Percentiles rank a stretch among this genome's conserved stretches.
phyloP scores from a whole-genome alignment of 2,113 vertebrate genomes.

The Carassius auratus region DNA sequence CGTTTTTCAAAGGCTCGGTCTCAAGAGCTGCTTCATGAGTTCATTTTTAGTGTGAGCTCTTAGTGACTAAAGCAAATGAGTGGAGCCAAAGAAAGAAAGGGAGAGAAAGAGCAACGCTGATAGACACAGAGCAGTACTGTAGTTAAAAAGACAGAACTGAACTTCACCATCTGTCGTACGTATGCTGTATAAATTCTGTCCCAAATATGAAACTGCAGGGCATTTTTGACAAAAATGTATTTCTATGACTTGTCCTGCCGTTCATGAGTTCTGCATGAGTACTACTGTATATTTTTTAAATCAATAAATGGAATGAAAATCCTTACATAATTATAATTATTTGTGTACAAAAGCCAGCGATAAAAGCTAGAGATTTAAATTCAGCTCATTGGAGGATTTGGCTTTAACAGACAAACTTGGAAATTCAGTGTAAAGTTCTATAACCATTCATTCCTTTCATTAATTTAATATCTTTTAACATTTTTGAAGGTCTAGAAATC shows the following conservation, averaged over 20 bases:
- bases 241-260: background rate
- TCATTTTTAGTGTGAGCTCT: background rate
- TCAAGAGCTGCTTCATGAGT: slow-evolving; percentile 6
- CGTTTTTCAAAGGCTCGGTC: background rate
- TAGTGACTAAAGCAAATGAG: background rate
- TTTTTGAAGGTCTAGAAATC: too few species aligned
- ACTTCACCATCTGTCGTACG: background rate
- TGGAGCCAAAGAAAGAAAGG: background rate
- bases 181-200: background rate
- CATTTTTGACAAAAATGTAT: background rate
- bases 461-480: too few species aligned
- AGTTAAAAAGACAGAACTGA: background rate
- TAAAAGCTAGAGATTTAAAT: too few species aligned
- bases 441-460: too few species aligned
- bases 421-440: too few species aligned
- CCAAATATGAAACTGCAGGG: background rate
- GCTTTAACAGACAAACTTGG: too few species aligned
- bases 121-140: background rate
- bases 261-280: background rate
- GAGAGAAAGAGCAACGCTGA: background rate
- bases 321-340: too few species aligned
- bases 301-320: background rate
- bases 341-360: too few species aligned
- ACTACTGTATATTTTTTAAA: background rate
- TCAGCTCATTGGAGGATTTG: too few species aligned